Conservation (phyloP, 2,113 vertebrate genomes). For the Donacobius atricapilla region DNA sequence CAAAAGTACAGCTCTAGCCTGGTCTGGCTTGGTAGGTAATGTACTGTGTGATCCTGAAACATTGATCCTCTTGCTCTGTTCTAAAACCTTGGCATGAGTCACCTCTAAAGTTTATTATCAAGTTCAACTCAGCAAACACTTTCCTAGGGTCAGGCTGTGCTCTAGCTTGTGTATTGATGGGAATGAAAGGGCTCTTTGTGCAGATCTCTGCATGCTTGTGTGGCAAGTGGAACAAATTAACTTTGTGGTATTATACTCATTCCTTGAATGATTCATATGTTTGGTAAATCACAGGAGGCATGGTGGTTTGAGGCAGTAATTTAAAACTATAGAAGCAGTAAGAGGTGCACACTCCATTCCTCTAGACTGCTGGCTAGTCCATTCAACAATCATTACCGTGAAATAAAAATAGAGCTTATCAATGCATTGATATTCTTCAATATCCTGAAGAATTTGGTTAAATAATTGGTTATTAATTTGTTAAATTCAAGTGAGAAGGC, state of each 20-base stretch:
- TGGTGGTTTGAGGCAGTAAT: not conserved
- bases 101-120: not conserved
- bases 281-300: not conserved
- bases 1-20: not conserved
- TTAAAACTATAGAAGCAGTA: not conserved
- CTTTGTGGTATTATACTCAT: not conserved
- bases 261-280: not conserved
- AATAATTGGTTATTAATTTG: not conserved
- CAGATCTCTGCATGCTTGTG: not conserved
- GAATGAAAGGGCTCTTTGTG: conserved; percentile 20
- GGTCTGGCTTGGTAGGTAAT: not conserved
- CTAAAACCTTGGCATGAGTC: not conserved
- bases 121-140: not conserved
- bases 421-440: not conserved
- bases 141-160: not conserved
- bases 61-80: not conserved
- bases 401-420: not conserved
- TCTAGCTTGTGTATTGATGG: not conserved
- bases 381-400: not conserved
- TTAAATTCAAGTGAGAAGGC: not conserved
- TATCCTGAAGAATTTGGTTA: not conserved
- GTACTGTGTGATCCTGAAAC: not conserved
- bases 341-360: not conserved
- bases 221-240: not conserved
- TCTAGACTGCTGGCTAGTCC: not conserved